Percentiles rank a stretch among this genome's conserved stretches.
phyloP scores from a whole-genome alignment of 2,797 vertebrate species.

The Oophaga sylvatica region DNA sequence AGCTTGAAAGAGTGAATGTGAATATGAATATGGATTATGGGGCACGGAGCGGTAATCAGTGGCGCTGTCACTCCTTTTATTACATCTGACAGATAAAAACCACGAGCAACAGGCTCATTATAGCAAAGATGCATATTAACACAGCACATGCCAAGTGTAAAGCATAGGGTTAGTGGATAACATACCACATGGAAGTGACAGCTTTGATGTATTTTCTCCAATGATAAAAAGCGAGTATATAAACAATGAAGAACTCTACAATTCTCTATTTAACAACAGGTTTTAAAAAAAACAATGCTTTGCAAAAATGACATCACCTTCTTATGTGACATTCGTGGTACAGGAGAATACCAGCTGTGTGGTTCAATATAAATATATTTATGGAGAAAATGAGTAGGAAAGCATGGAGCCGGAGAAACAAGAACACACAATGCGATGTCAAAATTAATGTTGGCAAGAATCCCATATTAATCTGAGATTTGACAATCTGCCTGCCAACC shows the following conservation, averaged over 20 bases:
- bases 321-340: background rate
- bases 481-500: conserved; percentile 46
- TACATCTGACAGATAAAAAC: conserved; percentile 49
- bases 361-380: background rate
- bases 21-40: conserved; percentile 57
- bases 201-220: background rate
- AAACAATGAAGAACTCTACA: background rate
- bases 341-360: background rate
- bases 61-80: conserved; percentile 54
- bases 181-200: conserved; percentile 3
- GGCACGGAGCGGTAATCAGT: conserved; percentile 43
- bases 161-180: background rate
- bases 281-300: background rate
- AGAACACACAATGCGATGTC: background rate
- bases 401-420: background rate
- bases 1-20: conserved; percentile 41
- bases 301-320: background rate
- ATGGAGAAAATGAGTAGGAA: background rate
- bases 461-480: conserved; percentile 30
- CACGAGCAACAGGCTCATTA: conserved; percentile 44
- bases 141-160: conserved; percentile 45
- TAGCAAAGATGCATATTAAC: conserved; percentile 51
- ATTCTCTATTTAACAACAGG: no score
- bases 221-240: background rate
- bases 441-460: conserved; percentile 9